Base-by-base conservation (phyloP, 2,888 invertebrate species). In the Mystacides longicornis region DNA sequence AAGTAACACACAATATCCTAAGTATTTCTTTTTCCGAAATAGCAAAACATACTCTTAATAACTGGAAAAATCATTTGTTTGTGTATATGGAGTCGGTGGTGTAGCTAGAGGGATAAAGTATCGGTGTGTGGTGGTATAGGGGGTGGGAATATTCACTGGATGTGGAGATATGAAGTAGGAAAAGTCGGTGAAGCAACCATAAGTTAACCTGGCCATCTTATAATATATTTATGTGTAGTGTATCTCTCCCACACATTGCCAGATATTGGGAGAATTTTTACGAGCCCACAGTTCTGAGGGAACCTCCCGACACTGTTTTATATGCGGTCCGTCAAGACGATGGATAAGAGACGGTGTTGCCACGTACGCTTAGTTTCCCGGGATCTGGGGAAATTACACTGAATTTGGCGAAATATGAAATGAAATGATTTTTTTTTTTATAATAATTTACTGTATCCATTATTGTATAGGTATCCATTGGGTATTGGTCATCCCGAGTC, bases 191-290 rank as follows among this genome's bases (percentile, higher is more conserved):
- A 37, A 37, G 37, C 37, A 45, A 45, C 45, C 58, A 55, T 58
- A 58, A 58, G 55, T 58, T 52, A 52, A 52, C 55, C 50, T 49
- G 49, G 49, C 47, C 27, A 46, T 51, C 58, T 58, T 55, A 58
- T 58, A 58, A 58, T 55, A 58, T 58, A 58, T 58, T 58, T 58
- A 58, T 58, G 52, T 58, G 52, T 58, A 58, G 55, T 49, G 55
- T 49, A 37, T 37, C 16, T 37, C 37, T 37, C 48, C 55, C 52
- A 47, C 48, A 22, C 48, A 23, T 48, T 23, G 23, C 48, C 48
- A 23, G 48, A 48, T 47, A 46, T 46, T 47, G 52, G 52, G 52
- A 27, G 46, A 23, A 52, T 19, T 52, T 52, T 52, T 52, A 52
- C 23, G 52, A 52, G 31, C 19, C 27, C 22, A 46, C 52, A 43